Conservation (phyloP, 2,113 vertebrate genomes). For the Pimephales promelas region DNA sequence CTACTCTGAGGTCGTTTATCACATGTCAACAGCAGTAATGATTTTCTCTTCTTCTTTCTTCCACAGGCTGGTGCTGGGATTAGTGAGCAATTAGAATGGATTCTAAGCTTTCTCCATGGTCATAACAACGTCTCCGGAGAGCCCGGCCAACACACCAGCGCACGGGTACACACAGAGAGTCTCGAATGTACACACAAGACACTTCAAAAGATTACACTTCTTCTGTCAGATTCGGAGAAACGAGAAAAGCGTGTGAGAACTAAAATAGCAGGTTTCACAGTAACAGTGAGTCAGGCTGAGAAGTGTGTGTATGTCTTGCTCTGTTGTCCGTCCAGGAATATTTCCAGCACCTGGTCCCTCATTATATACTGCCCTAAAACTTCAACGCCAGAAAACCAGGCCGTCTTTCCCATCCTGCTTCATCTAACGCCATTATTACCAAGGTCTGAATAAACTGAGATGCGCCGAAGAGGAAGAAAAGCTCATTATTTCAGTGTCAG, state of each 20-base stretch:
- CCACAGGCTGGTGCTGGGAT: constrained; percentile 14
- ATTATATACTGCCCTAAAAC: constrained; percentile 5
- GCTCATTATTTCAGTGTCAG: constrained; percentile 23
- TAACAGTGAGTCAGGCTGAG: constrained; percentile 28
- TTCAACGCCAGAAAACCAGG: neutral
- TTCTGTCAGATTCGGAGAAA: constrained; percentile 43
- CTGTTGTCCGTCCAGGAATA: constrained; percentile 35
- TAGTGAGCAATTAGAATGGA: constrained; percentile 45
- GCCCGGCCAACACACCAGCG: neutral
- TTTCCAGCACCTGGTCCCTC: constrained; percentile 17
- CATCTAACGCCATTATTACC: constrained; percentile 31
- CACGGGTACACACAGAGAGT: constrained; percentile 11
- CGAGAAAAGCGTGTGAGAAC: constrained; percentile 17
- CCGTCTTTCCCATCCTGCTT: neutral
- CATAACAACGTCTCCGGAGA: constrained; percentile 20
- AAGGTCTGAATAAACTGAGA: constrained; percentile 10
- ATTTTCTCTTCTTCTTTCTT: constrained; percentile 30
- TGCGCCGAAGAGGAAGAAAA: neutral
- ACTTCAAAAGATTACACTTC: constrained; percentile 30
- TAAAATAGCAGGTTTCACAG: constrained; percentile 40
- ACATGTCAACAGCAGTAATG: constrained; percentile 17
- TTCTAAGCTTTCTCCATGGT: constrained; percentile 1
- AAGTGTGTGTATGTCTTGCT: neutral
- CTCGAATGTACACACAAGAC: constrained; percentile 4
- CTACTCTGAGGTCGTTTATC: constrained; percentile 23